A percentile compares a stretch with the other conserved stretches of the same genome.
Conservation (phyloP, 2,888 invertebrate species). For the Drosophila multiciliata region DNA sequence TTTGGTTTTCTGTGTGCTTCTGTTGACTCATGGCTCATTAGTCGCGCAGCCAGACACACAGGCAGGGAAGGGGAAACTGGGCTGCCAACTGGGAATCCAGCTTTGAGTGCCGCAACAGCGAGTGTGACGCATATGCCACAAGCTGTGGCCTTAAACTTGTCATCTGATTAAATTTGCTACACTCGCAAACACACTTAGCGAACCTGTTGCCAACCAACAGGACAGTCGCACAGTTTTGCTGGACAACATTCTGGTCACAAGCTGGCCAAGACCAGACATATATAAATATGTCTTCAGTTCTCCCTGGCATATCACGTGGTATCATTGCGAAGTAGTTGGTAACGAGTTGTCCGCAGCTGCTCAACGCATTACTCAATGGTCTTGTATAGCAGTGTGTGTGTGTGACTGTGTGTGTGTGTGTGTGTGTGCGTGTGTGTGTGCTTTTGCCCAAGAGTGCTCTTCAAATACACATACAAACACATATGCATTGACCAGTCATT, state of each 20-base stretch:
- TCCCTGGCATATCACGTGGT: background rate
- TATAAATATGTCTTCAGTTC: background rate
- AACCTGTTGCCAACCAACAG: conserved; percentile 21
- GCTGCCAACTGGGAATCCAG: conserved; percentile 13
- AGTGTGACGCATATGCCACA: conserved; percentile 3
- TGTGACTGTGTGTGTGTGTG: background rate
- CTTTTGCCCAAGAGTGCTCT: conserved; percentile 42
- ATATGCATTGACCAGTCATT: conserved; percentile 27
- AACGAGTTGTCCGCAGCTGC: conserved; percentile 32
- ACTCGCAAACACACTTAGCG: background rate
- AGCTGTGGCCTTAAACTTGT: conserved; percentile 19
- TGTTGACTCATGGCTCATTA: conserved; percentile 64
- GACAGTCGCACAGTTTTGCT: background rate
- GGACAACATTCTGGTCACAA: background rate
- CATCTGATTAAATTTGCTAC: conserved; percentile 13
- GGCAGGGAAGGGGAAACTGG: conserved; percentile 1
- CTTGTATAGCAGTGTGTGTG: background rate
- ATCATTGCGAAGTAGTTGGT: background rate
- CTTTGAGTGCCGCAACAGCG: conserved; percentile 18
- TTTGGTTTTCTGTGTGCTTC: conserved; percentile 17
- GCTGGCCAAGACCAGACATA: background rate
- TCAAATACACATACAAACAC: conserved; percentile 24
- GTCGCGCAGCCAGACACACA: conserved; percentile 23
- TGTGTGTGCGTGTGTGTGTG: background rate
- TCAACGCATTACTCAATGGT: conserved; percentile 27